Base-by-base conservation (phyloP, 2,113 vertebrate genomes). In the Passerina amoena region DNA sequence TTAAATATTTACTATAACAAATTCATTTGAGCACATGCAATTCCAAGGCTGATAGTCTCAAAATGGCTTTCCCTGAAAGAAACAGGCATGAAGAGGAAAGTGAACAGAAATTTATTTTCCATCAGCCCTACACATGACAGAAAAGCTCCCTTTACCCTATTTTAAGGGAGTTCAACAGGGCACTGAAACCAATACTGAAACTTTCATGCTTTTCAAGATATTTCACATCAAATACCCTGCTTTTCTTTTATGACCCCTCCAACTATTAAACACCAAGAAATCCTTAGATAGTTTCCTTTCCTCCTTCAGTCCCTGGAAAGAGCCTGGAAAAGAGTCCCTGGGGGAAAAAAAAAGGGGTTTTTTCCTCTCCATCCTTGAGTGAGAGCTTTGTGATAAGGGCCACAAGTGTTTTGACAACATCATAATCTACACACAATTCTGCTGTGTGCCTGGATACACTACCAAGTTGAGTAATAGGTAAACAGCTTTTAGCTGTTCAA, bases 161-260 rank as follows among this genome's bases (percentile, higher is more conserved):
- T 88, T 89, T 28, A 78, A 69, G 38, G 20, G 42, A 84, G 50
- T 82, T 97, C 92, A 96, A 42, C 5, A 79, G 63, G 51, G 27
- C 61, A 77, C 48, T 79, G 79, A 95, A 97, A 94, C 45, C 64
- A 93, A 85, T 47, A 66, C 35, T 66, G 37, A 91, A 44, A 61
- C 82, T 65, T 65, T 68, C 90, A 90, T 25, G 47, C 71, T 88
- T 85, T 80, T 96, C 93, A 97, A 82, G 35, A 48, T 27, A 88
- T 70, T 86, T 94, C 78, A 64, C 27, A 89, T 91, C 35, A 90
- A 95, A 81, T 37, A 44, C 9, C 30, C 59, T 17, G 25, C 4
- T 60, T 38, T 56, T 31, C 42, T 91, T 81, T 69, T 56, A 84
- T 50, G 60, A 88, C 31, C 18, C 59, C 56, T 82, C 51, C 45